A percentile compares a stretch with the other conserved stretches of the same genome.
Evolutionary conservation across 2,888 invertebrate genomes (phyloP).

Genomic region (Heteromurus nitidus): DNA sequence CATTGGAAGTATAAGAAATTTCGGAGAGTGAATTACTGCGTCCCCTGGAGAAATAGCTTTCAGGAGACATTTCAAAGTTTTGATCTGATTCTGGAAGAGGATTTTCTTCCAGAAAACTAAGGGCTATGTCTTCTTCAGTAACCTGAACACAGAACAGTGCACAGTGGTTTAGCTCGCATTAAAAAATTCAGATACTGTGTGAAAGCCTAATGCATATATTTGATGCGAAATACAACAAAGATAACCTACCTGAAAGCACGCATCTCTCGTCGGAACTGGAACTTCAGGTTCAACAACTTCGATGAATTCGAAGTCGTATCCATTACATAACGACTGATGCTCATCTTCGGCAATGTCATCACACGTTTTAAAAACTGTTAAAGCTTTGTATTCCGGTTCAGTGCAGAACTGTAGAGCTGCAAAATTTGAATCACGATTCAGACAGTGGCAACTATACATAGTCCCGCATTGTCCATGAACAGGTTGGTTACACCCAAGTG

Average conservation of each 20-base stretch:
- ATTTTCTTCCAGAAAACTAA: conserved; percentile 86
- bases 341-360: conserved; percentile 76
- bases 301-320: conserved; percentile 86
- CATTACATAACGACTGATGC: conserved; percentile 78
- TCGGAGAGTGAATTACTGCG: conserved; percentile 67
- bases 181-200: too few species aligned
- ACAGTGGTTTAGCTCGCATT: too few species aligned
- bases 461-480: background rate
- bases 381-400: conserved; percentile 77
- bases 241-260: conserved; percentile 84
- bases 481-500: background rate
- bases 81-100: conserved; percentile 84
- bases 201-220: background rate
- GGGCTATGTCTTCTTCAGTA: conserved; percentile 93
- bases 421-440: conserved; percentile 19
- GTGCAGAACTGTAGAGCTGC: conserved; percentile 22
- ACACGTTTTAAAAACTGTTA: conserved; percentile 81
- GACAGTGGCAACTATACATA: conserved; percentile 56
- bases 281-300: conserved; percentile 88
- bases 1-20: conserved; percentile 58
- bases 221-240: background rate
- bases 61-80: conserved; percentile 78
- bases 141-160: too few species aligned
- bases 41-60: conserved; percentile 65
- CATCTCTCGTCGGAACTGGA: conserved; percentile 90